phyloP scores from a whole-genome alignment of 2,888 invertebrate genomes.

The Leptarthrus brevirostris region DNA sequence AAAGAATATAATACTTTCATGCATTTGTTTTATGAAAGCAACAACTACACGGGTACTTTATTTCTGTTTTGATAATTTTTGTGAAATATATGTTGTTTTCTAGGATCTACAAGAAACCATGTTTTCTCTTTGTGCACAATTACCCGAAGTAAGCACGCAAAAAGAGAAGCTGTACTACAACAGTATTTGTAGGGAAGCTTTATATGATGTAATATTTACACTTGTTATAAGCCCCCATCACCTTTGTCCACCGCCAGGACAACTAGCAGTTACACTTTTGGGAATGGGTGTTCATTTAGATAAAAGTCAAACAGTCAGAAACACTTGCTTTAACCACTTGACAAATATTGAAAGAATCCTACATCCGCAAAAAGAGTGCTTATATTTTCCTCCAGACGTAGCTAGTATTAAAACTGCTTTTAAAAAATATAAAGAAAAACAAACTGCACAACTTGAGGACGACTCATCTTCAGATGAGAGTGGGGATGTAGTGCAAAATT shows the following conservation, averaged over 20 bases:
- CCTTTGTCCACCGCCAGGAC: conserved; percentile 60
- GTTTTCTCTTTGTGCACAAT: conserved; percentile 54
- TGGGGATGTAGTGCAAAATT: not conserved
- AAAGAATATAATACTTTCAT: conserved; percentile 55
- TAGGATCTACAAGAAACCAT: conserved; percentile 58
- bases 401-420: conserved; percentile 57
- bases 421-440: conserved; percentile 38
- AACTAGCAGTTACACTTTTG: conserved; percentile 57
- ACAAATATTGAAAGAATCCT: conserved; percentile 58
- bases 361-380: conserved; percentile 61
- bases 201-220: conserved; percentile 56
- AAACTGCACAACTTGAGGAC: not conserved
- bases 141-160: not conserved
- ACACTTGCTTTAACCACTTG: conserved; percentile 55
- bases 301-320: conserved; percentile 55
- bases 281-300: conserved; percentile 57
- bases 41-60: conserved; percentile 53
- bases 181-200: conserved; percentile 57
- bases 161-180: conserved; percentile 55
- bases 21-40: conserved; percentile 57
- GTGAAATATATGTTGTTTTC: conserved; percentile 37
- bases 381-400: conserved; percentile 58
- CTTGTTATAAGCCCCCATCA: conserved; percentile 57
- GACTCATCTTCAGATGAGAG: not conserved
- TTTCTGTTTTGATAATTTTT: not conserved